Base-by-base conservation (phyloP, 2,113 vertebrate species). In the Ochotona princeps region DNA sequence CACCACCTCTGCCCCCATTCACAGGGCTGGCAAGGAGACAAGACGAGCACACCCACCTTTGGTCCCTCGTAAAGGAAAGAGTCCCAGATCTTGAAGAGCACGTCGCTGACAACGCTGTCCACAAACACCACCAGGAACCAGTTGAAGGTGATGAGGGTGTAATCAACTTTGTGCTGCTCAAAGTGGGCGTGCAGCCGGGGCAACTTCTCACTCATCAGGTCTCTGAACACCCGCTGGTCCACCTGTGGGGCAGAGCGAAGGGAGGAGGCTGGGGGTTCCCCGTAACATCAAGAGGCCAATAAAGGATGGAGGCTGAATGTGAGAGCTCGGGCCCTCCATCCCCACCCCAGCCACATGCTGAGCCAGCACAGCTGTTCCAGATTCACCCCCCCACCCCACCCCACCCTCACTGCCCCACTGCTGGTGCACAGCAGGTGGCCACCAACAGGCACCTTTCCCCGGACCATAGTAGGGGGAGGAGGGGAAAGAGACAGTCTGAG, bases 71-170 rank as follows among this genome's bases (percentile, higher is more conserved):
- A 99, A 0, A 99, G 98, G 96, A 99, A 99, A 20, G 99, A 98
- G 78, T 99, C 99, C 99, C 99, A 99, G 96, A 99, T 99, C 96
- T 99, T 99, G 95, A 99, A 99, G 83, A 99, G 99, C 94, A 99
- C 98, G 96, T 99, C 99, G 20, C 99, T 99, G 93, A 99, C 99
- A 60, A 99, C 99, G 0, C 99, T 99, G 98, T 99, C 99, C 97
- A 99, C 99, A 95, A 99, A 99, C 69, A 99, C 98, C 94, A 99
- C 99, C 66, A 99, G 98, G 94, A 99, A 99, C 99, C 99, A 99
- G 98, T 99, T 99, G 97, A 99, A 99, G 18, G 99, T 99, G 97
- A 99, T 99, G 85, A 99, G 99, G 9, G 99, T 99, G 93, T 98
- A 99, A 96, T 99, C 99, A 1, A 99, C 99, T 92, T 98, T 98